A percentile compares a stretch with the other conserved stretches of the same genome.
These are phyloP conservation scores for Berghia stephanieae DNA, from an alignment of 1,140 invertebrate species.

Conservation along the genomic window DNA sequence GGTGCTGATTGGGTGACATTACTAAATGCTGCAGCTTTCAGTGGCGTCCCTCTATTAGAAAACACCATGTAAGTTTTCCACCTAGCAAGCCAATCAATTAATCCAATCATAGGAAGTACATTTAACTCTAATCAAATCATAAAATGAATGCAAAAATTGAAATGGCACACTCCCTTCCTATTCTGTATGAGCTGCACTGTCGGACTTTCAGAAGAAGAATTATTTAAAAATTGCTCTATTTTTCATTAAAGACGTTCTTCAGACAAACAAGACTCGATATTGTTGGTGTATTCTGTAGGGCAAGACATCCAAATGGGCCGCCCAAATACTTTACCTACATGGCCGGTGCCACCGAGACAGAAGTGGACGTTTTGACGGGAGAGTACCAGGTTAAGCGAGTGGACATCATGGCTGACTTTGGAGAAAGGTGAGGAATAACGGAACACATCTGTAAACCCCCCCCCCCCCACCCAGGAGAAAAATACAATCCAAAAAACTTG, in stretches of 20 bases:
- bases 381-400: conserved; percentile 68
- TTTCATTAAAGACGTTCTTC: background rate
- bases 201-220: background rate
- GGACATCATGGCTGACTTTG: conserved; percentile 64
- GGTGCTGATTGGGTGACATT: conserved; percentile 40
- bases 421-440: conserved; percentile 45
- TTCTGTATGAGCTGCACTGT: background rate
- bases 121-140: background rate
- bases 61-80: background rate
- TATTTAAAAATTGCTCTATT: background rate
- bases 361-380: conserved; percentile 46
- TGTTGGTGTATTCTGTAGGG: background rate
- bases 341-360: conserved; percentile 40
- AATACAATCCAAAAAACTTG: background rate
- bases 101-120: background rate
- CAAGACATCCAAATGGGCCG: background rate
- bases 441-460: too few relatives aligned
- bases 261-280: background rate
- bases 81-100: background rate
- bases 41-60: conserved; percentile 2
- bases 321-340: conserved; percentile 37
- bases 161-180: background rate
- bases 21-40: conserved; percentile 10
- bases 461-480: too few relatives aligned
- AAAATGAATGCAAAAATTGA: background rate